Evolutionary conservation across 2,888 invertebrate genomes (phyloP).

Genomic region (Cantharis nigra): DNA sequence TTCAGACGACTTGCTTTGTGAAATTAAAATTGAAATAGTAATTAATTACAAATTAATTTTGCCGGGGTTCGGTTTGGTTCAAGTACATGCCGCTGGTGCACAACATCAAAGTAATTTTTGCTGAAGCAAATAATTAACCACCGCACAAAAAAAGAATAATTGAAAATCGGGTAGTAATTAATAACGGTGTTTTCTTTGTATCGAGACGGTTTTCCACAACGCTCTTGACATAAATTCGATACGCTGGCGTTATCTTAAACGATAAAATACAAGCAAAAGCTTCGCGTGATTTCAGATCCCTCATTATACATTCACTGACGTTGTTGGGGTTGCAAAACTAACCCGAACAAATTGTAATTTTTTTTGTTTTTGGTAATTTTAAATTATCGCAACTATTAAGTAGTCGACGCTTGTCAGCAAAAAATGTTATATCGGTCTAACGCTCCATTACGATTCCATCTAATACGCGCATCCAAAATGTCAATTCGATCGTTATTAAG

Average conservation of each 20-base stretch:
- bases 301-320: conserved; percentile 34
- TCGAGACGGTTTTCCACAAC: conserved; percentile 31
- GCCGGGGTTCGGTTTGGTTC: not conserved
- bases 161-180: conserved; percentile 36
- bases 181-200: conserved; percentile 35
- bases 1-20: not conserved
- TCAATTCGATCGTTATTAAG: not conserved
- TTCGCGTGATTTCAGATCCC: conserved; percentile 36
- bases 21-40: not conserved
- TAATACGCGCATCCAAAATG: not conserved
- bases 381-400: conserved; percentile 14
- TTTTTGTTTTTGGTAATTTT: conserved; percentile 12
- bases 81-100: not conserved
- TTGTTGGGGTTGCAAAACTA: conserved; percentile 15
- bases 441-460: not conserved
- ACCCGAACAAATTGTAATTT: conserved; percentile 17
- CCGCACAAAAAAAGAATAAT: conserved; percentile 32
- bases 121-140: conserved; percentile 29
- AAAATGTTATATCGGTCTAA: not conserved
- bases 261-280: conserved; percentile 38
- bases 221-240: conserved; percentile 39
- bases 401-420: conserved; percentile 6
- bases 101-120: conserved; percentile 29
- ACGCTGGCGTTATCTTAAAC: conserved; percentile 37
- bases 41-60: not conserved